phyloP scores from a whole-genome alignment of 1,140 invertebrate species.

The Lucilia cuprina region DNA sequence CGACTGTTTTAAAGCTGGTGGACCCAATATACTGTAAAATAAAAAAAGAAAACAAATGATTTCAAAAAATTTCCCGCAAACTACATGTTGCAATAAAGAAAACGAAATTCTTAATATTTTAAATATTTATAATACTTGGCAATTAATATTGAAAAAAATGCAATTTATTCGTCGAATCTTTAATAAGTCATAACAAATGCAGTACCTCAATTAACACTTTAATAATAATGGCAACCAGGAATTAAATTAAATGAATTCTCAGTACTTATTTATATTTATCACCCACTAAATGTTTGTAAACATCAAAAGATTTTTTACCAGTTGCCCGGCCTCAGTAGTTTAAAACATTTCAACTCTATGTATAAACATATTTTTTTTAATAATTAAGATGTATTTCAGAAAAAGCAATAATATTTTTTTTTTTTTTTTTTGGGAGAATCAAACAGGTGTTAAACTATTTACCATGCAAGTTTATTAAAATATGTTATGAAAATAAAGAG shows the following conservation, averaged over 20 bases:
- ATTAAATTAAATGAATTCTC: not conserved
- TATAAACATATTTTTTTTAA: too few relatives aligned
- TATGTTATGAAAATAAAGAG: not conserved
- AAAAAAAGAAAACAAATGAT: constrained; percentile 26
- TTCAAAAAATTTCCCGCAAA: not conserved
- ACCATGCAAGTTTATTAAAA: not conserved
- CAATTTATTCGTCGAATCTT: not conserved
- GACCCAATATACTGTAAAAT: constrained; percentile 73
- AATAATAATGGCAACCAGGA: not conserved
- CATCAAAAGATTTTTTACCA: not conserved
- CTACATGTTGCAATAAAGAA: not conserved
- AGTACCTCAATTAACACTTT: constrained; percentile 14
- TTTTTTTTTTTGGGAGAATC: not conserved
- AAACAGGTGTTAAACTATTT: not conserved
- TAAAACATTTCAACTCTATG: too few relatives aligned
- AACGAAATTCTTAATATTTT: not conserved
- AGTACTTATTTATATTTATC: not conserved
- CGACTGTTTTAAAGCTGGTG: constrained; percentile 77
- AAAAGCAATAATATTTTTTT: not conserved
- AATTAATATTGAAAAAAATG: not conserved
- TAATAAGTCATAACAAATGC: constrained; percentile 12
- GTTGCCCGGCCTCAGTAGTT: not conserved
- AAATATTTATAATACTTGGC: not conserved
- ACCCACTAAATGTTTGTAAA: not conserved
- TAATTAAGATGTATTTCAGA: too few relatives aligned